Conservation (phyloP, 1,140 invertebrate species). For the Atta cephalotes region DNA sequence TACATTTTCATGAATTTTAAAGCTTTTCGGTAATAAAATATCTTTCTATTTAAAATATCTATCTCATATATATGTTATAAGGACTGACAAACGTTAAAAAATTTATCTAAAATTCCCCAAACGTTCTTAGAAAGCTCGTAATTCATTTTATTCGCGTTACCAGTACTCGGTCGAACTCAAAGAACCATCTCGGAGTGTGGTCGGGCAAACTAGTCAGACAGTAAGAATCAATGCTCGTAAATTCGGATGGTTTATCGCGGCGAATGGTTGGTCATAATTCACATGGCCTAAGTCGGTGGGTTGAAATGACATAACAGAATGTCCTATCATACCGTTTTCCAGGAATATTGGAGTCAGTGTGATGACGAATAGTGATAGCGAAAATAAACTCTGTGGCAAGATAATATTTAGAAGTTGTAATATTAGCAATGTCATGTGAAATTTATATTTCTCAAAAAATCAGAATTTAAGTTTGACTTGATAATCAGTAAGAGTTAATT, state of each 20-base stretch:
- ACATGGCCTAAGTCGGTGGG: slow-evolving; percentile 22
- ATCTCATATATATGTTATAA: neutral
- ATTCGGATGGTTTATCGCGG: slow-evolving; percentile 55
- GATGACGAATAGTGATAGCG: neutral
- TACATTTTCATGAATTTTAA: slow-evolving; percentile 15
- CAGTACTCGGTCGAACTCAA: slow-evolving; percentile 46
- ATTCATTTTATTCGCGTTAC: slow-evolving; percentile 62
- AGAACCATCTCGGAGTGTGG: slow-evolving; percentile 57
- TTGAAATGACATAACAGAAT: slow-evolving; percentile 49
- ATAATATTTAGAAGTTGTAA: neutral
- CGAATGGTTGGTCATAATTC: slow-evolving; percentile 53
- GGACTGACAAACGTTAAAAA: slow-evolving; percentile 37
- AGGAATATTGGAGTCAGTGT: slow-evolving; percentile 33
- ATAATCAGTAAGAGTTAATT: slow-evolving; percentile 3
- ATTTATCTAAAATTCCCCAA: slow-evolving; percentile 47
- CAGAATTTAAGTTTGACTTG: neutral
- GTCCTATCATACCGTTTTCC: slow-evolving; percentile 46
- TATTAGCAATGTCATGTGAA: neutral
- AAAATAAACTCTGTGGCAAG: neutral
- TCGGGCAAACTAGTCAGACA: slow-evolving; percentile 62
- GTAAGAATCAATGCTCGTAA: slow-evolving; percentile 64
- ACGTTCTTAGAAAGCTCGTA: slow-evolving; percentile 56
- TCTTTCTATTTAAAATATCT: too few relatives aligned
- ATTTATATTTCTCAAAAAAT: neutral
- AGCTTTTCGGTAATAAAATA: slow-evolving; percentile 21